Base-by-base conservation (phyloP, 2,113 vertebrate species). In the Carassius gibelio region DNA sequence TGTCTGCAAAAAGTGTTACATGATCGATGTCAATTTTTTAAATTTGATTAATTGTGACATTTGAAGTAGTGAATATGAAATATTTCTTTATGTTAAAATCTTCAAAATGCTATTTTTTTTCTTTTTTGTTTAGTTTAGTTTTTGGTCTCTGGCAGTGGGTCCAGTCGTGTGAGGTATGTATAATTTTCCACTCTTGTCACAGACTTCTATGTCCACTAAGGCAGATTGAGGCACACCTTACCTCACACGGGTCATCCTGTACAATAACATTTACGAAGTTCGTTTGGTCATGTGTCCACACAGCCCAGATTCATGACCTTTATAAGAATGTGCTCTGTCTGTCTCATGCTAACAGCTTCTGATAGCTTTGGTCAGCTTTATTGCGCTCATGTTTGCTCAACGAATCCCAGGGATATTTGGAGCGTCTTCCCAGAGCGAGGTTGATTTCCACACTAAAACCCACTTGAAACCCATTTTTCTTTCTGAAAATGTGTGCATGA, bases 221-320 rank as follows among this genome's bases (percentile, higher is more conserved):
- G 30, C 66, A 52, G 50, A 81, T 8, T 45, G 30, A 69, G 59
- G 48, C 55, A 74, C 72, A 57, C 57, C 87, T 85, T 69, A 84
- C 72, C 69, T 64, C 23, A 48, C 26, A 69, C 80, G 36, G 85
- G 86, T 85, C 84, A 87, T 87, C 81, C 78, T 77, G 80, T 89
- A 85, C 83, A 90, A 90, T 90, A 90, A 91, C 87, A 90, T 91
- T 91, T 89, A 87, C 85, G 62, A 89, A 88, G 84, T 90, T 88
- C 55, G 81, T 89, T 89, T 86, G 88, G 88, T 86, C 89, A 90
- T 85, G 80, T 84, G 85, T 82, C 87, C 78, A 82, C 88, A 88
- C 45, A 87, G 77, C 68, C 75, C 86, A 86, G 85, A 86, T 86
- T 91, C 84, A 86, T 91, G 89, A 91, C 90, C 89, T 91, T 90